Evolutionary conservation across 2,888 invertebrate species (phyloP), one percentile per base, ranked within the genome.

Genomic region (Polydrusus cervinus): DNA sequence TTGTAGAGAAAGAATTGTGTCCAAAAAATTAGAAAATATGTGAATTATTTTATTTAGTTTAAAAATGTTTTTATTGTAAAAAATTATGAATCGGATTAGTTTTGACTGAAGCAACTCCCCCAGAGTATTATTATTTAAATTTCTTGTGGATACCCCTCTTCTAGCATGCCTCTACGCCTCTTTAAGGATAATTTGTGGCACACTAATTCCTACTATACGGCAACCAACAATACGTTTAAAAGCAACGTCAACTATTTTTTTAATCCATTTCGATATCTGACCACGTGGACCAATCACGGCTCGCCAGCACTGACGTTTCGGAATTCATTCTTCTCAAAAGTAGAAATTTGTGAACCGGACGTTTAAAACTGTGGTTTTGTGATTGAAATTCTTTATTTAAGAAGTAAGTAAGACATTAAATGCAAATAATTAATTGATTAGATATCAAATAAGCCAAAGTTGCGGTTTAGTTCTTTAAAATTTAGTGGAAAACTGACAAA

Each of bases 241-340:
- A 18, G 43, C 40, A 13, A 68, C 67, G 67, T 68, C 67, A 45
- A 51, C 45, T 18, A 38, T 38, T 66, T 30, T n/a, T 51, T 66
- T 14, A 38, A 30, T 34, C 25, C 30, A 66, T 51, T 18, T 18
- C 0, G 11, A 1, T 40, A 9, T 3, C 34, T 11, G 9, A 55
- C 71, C 66, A 82, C 84, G 84, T 84, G 84, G 81, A 79, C 84
- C 84, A 85, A 85, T 83, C 79, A 78, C 25, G 65, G n/a, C 43
- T 64, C 83, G 83, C 83, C 84, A 84, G 80, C 83, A 71, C 65
- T 73, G 78, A 75, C 75, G 49, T 51, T 73, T n/a, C 13, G 6
- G 65, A n/a, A 43, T 43, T 43, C 43, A 20, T 38, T 18, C 57
- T 18, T 60, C 8, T 34, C 11, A 6, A 30, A 53, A 51, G 53